Base-by-base conservation (phyloP, 2,113 vertebrate species). In the Oreotrochilus melanogaster region DNA sequence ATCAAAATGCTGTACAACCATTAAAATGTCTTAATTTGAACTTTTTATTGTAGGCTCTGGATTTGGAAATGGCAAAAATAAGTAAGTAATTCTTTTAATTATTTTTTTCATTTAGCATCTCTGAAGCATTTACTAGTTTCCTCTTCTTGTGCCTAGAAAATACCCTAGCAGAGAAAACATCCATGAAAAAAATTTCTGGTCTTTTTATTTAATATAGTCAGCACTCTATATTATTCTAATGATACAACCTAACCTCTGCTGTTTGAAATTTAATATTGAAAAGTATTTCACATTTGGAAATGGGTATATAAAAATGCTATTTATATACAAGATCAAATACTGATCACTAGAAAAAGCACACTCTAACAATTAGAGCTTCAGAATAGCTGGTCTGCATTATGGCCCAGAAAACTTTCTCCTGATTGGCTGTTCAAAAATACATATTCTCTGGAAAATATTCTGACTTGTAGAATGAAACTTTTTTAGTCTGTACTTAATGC, bases 31-130 rank as follows among this genome's bases (percentile, higher is more conserved):
- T 88, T 82, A 53, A 86, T 93, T 53, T 84, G 30, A 95, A 78
- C 56, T 86, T 96, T 87, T 72, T 90, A 8, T 96, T 98, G 74
- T 12, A 98, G 98, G 94, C 89, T 76, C 57, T 70, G 76, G 94
- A 83, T 96, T 97, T 96, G 97, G 74, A 58, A 93, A 97, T 93
- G 96, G 93, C 78, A 83, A 94, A 89, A 96, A 97, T 82, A 98
- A 93, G 98, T 98, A 97, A 97, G 96, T 97, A 43, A n/a, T 21
- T 61, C 33, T 58, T 78, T 47, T 0, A 1, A 7, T 14, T 39
- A 45, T 39, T 42, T 42, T 78, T 66, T 88, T 54, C 54, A 42
- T 85, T 86, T 66, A 81, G 12, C 24, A 65, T 48, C 22, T 81
- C 61, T 72, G 51, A 79, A 83, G 5, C 8, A 31, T 76, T 88